Evolutionary conservation across 2,888 invertebrate genomes (phyloP), one percentile per base, ranked within the genome.

Genomic region (Mesorhabditis belari): DNA sequence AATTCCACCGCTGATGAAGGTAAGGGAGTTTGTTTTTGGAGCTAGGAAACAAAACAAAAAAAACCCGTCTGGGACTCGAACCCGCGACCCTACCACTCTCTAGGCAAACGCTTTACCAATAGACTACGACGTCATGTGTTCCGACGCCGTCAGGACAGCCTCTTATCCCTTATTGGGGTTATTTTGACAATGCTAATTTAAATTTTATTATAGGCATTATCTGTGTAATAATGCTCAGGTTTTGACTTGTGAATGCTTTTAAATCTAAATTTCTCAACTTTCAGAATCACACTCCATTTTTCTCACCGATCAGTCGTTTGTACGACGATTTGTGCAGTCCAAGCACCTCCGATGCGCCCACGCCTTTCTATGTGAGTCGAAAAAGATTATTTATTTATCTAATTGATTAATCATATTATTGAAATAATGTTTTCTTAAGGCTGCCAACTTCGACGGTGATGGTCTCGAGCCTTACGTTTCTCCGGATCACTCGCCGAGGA

Each of bases 311-410:
- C 17, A 64, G 69, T 50, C 64, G 65, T 57, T 66, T 71, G 35
- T 73, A 73, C 67, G 69, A 71, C 56, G 71, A 71, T 23, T 58
- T 73, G 57, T 69, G 69, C 49, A 70, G 70, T 28, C 73, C 73
- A 23, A 53, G 49, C 24, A 50, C 50, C 6, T 54, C 60, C n/a
- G 23, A 23, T 17, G 50, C 44, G 44, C 44, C 12, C 12, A 9
- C 12, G 12, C 44, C 44, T 35, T 35, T 35, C 44, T 35, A 35
- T 35, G 44, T 35, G n/a, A 35, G 44, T 35, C 44, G 2, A n/a
- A 9, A 17, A 17, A 35, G 44, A 9, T 35, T 35, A 35, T 1
- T 9, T n/a, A n/a, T 35, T 35, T 35, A 35, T 9, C 12, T n/a
- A 17, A 12, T 12, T 35, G 35, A 6, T 35, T 35, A 6, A 17